Evolutionary conservation across 2,888 invertebrate species (phyloP).

Genomic region (Melangyna quadrimaculata): DNA sequence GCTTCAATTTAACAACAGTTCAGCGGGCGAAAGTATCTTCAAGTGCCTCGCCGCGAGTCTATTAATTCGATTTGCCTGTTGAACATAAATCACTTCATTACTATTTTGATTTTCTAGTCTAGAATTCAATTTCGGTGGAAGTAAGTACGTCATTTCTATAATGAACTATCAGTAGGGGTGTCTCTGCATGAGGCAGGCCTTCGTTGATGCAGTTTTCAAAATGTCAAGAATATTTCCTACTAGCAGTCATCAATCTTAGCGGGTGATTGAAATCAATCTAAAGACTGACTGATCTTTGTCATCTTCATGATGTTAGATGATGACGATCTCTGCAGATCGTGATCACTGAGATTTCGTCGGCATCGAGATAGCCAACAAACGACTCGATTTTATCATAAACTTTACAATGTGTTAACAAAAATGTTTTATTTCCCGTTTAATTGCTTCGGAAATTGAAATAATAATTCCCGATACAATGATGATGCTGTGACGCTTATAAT

Average conservation of each 20-base stretch:
- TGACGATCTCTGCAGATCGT: constrained; percentile 11
- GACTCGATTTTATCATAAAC: constrained; percentile 33
- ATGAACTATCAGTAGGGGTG: constrained; percentile 2
- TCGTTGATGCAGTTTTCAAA: background rate
- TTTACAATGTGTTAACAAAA: constrained; percentile 66
- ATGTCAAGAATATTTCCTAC: constrained; percentile 8
- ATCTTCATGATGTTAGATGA: constrained; percentile 18
- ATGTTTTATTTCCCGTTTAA: constrained; percentile 36
- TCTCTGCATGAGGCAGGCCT: constrained; percentile 30
- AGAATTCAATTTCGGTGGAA: constrained; percentile 4
- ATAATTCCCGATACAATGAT: background rate
- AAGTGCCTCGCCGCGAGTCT: constrained; percentile 58
- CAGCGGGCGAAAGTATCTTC: constrained; percentile 28
- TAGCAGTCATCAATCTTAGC: constrained; percentile 26
- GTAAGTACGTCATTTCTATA: background rate
- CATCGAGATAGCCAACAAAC: background rate
- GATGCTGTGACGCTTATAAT: constrained; percentile 1
- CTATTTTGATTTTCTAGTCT: constrained; percentile 21
- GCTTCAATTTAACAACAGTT: constrained; percentile 3
- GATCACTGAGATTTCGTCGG: background rate
- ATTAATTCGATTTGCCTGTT: constrained; percentile 72
- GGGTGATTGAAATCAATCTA: constrained; percentile 64
- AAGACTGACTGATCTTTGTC: constrained; percentile 47
- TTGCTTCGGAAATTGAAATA: constrained; percentile 39
- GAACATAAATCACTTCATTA: constrained; percentile 65